These are phyloP conservation scores for Himalopsyche tibetana DNA, from an alignment of 2,888 invertebrate species.

Conservation along the genomic window DNA sequence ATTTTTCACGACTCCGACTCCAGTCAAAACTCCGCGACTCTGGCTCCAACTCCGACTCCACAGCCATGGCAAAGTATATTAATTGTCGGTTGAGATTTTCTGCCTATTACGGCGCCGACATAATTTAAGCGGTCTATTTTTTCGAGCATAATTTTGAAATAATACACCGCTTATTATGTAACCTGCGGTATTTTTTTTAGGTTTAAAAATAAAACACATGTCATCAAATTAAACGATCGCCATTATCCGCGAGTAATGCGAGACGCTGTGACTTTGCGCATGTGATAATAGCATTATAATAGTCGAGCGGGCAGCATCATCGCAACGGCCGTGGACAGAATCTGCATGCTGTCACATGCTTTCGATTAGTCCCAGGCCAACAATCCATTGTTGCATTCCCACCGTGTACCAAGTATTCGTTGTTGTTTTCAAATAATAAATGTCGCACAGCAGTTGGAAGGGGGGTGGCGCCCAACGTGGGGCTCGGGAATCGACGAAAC, in stretches of 20 bases:
- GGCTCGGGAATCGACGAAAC: not conserved
- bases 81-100: too few species aligned
- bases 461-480: constrained; percentile 4
- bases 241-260: constrained; percentile 2
- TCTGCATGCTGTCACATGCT: constrained; percentile 38
- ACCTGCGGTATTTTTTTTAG: too few species aligned
- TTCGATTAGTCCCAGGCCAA: constrained; percentile 12
- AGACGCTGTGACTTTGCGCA: constrained; percentile 28
- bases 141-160: too few species aligned
- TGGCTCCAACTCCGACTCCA: too few species aligned
- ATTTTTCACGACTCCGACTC: too few species aligned
- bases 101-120: too few species aligned
- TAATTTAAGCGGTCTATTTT: too few species aligned
- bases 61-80: too few species aligned
- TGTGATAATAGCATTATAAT: constrained; percentile 38
- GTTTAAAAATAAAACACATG: too few species aligned
- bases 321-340: not conserved
- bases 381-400: constrained; percentile 22
- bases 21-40: too few species aligned
- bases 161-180: too few species aligned
- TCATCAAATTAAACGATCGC: too few species aligned
- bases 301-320: not conserved
- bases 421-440: constrained; percentile 11
- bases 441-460: not conserved
- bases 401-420: not conserved